phyloP scores from a whole-genome alignment of 35 echinoderm and acorn worm species.

The Nesometra sesokonis region DNA sequence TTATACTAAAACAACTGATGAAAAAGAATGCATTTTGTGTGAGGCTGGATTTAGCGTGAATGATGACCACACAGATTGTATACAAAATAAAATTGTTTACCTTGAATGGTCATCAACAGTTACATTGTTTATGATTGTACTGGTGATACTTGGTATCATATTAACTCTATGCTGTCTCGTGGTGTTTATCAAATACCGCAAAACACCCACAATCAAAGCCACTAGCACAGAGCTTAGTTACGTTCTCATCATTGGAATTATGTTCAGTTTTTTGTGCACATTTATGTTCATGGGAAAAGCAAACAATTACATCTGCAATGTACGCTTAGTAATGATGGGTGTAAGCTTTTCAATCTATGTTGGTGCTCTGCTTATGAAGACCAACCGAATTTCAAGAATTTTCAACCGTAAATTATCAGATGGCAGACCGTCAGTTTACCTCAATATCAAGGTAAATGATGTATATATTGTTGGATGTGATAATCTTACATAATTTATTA shows the following conservation, averaged over 20 bases:
- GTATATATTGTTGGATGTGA: too few relatives aligned
- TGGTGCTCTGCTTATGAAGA: slow-evolving; percentile 73
- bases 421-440: slow-evolving; percentile 72
- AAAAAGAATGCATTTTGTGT: slow-evolving; percentile 29
- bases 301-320: slow-evolving; percentile 55
- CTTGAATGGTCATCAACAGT: slow-evolving; percentile 35
- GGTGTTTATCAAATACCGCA: slow-evolving; percentile 36
- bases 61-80: slow-evolving; percentile 31
- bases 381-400: slow-evolving; percentile 92
- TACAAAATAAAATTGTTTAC: slow-evolving; percentile 27
- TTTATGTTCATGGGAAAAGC: slow-evolving; percentile 52
- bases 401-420: slow-evolving; percentile 88
- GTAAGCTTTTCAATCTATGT: slow-evolving; percentile 60
- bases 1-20: slow-evolving; percentile 38
- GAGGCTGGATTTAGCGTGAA: slow-evolving; percentile 25
- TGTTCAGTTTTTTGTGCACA: slow-evolving; percentile 15
- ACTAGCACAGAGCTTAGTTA: slow-evolving; percentile 90
- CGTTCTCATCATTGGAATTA: slow-evolving; percentile 49
- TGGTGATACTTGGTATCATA: slow-evolving; percentile 29
- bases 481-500: too few relatives aligned
- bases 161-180: slow-evolving; percentile 5
- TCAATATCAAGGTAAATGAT: slow-evolving; percentile 60
- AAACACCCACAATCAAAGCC: slow-evolving; percentile 78
- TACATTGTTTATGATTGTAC: slow-evolving; percentile 24
- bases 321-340: slow-evolving; percentile 32